Conservation (phyloP, 2,113 vertebrate genomes). For the Actenoides hombroni region DNA sequence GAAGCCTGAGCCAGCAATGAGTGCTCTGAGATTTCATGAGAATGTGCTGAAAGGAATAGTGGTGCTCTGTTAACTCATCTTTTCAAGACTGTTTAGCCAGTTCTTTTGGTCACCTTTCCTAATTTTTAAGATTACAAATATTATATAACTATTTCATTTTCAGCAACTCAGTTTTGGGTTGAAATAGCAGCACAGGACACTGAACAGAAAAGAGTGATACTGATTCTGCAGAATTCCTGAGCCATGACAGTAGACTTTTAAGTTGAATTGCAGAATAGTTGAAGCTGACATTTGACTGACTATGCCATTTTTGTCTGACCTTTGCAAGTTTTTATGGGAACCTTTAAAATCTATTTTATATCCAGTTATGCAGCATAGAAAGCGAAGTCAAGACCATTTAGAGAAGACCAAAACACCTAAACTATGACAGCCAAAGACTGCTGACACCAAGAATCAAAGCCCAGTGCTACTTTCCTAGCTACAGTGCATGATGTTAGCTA, state of each 20-base stretch:
- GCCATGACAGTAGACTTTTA: not conserved
- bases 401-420: not conserved
- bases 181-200: not conserved
- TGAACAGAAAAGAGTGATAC: not conserved
- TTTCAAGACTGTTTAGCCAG: not conserved
- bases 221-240: not conserved
- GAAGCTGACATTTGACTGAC: not conserved
- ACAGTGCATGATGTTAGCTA: not conserved
- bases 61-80: not conserved
- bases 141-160: not conserved
- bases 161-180: not conserved
- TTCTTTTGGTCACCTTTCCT: not conserved
- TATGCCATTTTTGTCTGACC: not conserved
- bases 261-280: not conserved
- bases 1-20: not conserved
- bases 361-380: not conserved
- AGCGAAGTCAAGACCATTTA: not conserved
- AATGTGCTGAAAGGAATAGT: not conserved
- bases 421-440: not conserved
- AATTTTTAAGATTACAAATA: not conserved
- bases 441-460: not conserved
- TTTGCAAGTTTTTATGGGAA: not conserved
- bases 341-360: not conserved
- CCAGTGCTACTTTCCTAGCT: not conserved
- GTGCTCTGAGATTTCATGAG: not conserved